Evolutionary conservation across 37 sponge, comb jelly and placozoan species (phyloP), one percentile per base, ranked within the genome.

Genomic region (Chondrilla cf. caribensis): DNA sequence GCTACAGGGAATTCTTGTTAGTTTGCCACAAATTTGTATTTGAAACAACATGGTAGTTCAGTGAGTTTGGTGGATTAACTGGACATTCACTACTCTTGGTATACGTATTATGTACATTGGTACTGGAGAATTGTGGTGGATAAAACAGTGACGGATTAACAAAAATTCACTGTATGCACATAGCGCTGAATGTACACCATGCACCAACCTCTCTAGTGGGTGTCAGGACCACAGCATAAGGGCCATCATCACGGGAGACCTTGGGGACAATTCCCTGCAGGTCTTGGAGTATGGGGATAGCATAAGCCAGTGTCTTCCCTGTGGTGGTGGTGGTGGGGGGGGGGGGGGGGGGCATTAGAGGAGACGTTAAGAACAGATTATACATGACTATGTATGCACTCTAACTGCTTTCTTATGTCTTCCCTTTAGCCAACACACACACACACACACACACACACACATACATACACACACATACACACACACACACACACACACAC

Each of bases 261-360:
- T 18, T 60, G 2, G 67, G 70, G 1, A n/a, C 35, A 6, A 36
- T 38, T 9, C 42, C 31, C 65, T 79, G 71, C 31, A 98, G 65
- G 21, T 84, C 87, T 65, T 98, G 88, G 17, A 98, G 60, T 9
- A 92, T 68, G 17, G 99, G 99, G 35, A 98, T 87, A 43, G 94
- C 91, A 84, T 96, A 98, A 0, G 99, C 96, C n/a, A 98, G 84
- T 0, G 99, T 98, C 78, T 98, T 98, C 2, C 99, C 99, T 40
- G 93, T 9, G n/a, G 26, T 19, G 17, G 17, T 17, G 17, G 11
- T 17, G 17, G 17, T 17, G 57, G 17, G 17, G 17, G 11, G 17
- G n/a, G n/a, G n/a, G n/a, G n/a, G n/a, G n/a, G n/a, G n/a, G n/a
- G n/a, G n/a, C n/a, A n/a, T n/a, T n/a, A n/a, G n/a, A n/a, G n/a